Base-by-base conservation (phyloP, 2,888 invertebrate genomes). In the Bhutanitis thaidina region DNA sequence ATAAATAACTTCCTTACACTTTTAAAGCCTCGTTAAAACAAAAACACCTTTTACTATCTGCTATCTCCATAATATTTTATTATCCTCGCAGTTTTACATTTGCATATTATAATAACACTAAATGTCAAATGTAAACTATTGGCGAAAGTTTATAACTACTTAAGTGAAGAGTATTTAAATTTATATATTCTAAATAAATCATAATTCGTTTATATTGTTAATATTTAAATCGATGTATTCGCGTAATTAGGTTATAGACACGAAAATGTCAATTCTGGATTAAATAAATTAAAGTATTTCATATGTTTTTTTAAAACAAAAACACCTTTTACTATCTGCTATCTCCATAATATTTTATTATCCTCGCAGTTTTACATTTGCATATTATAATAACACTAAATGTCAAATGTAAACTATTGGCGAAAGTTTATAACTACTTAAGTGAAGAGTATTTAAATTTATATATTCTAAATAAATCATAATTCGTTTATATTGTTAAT, bases 141-240 rank as follows among this genome's bases (percentile, higher is more conserved):
- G 41, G 48, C 10, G 34, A 47, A 47, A 47, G 47, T 47, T 39
- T 14, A 15, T 1, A 1, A 27, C 27, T 27, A 20, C 20, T 20
- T 20, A 20, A 20, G 20, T 3, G 20, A 20, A 20, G 5, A 20
- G 20, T 3, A 20, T 20, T 20, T 20, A 3, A 20, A 20, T 3
- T 20, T 20, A 20, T 20, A 20, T 20, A 2, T 20, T 2, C 5
- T 3, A 3, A 3, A 2, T 20, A 20, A 20, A 20, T 3, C 20
- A 20, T 20, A 20, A 20, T 20, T 3, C n/a, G n/a, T n/a, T 20
- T 20, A 20, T 20, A 2, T 20, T 20, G 3, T 3, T 20, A 5
- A 3, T 2, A 20, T 5, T 3, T 20, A 20, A 20, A 20, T 20
- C 20, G 20, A 20, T 20, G 5, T 20, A 20, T 20, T 20, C 5